A percentile compares a stretch with the other conserved stretches of the same genome.
Conservation (phyloP, 2,113 vertebrate species). For the Tor tambroides region DNA sequence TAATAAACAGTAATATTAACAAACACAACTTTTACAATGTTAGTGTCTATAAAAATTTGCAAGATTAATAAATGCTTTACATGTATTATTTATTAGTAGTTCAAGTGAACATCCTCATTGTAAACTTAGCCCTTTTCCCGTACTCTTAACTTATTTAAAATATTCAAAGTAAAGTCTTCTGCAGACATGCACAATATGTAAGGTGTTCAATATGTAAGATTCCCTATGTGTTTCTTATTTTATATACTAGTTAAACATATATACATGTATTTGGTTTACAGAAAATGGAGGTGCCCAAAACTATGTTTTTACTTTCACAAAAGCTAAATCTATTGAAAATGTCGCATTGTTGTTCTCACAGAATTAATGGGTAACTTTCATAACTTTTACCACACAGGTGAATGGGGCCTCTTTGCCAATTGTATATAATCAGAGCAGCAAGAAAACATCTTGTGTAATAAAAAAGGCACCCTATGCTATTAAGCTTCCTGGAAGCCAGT, state of each 20-base stretch:
- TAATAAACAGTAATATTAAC: too few relatives aligned
- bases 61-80: not conserved
- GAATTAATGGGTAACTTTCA: not conserved
- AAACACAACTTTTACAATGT: too few relatives aligned
- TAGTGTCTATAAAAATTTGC: too few relatives aligned
- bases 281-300: not conserved
- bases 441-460: not conserved
- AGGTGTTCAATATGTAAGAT: not conserved
- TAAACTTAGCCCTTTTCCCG: not conserved
- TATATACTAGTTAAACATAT: not conserved
- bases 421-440: not conserved
- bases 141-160: not conserved
- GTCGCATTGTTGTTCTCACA: not conserved
- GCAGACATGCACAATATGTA: not conserved
- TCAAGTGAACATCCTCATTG: not conserved
- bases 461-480: not conserved
- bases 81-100: not conserved
- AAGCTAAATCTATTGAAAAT: not conserved
- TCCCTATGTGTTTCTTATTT: not conserved
- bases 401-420: not conserved
- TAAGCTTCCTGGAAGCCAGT: not conserved
- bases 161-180: not conserved
- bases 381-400: not conserved
- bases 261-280: not conserved
- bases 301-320: not conserved